These are phyloP conservation scores for Leistus spinibarbis DNA, from an alignment of 2,888 invertebrate species.

Conservation along the genomic window DNA sequence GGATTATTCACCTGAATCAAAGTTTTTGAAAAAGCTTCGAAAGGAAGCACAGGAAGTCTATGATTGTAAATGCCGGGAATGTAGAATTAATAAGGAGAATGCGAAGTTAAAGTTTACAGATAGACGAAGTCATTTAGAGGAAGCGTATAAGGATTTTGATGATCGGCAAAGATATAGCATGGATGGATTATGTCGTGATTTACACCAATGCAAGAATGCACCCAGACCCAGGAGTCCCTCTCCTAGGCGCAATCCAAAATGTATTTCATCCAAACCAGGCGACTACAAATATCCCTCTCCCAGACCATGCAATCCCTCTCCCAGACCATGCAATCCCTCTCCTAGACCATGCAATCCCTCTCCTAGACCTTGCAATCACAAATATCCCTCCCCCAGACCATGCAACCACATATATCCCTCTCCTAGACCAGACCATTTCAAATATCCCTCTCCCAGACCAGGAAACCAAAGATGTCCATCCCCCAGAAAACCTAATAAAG, in stretches of 20 bases:
- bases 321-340: background rate
- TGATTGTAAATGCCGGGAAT: slow-evolving; percentile 16
- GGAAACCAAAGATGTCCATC: too few relatives aligned
- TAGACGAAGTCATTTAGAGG: slow-evolving; percentile 4
- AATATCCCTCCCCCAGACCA: too few relatives aligned
- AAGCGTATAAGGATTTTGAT: slow-evolving; percentile 21
- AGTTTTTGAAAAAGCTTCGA: slow-evolving; percentile 12
- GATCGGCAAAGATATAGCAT: background rate
- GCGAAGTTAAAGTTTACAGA: slow-evolving; percentile 13
- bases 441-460: too few relatives aligned
- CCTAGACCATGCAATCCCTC: background rate
- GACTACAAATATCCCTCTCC: too few relatives aligned
- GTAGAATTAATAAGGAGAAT: slow-evolving; percentile 3
- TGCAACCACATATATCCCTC: too few relatives aligned
- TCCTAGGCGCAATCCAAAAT: background rate
- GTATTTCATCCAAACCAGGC: too few relatives aligned
- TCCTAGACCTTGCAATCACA: background rate
- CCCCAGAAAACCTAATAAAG: background rate
- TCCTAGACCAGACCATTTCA: too few relatives aligned
- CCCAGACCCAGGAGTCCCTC: background rate
- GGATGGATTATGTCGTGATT: background rate
- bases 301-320: background rate
- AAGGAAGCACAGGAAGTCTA: background rate
- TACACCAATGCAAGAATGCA: background rate
- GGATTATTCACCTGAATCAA: slow-evolving; percentile 19